These are phyloP conservation scores for Drosophila ohnishii DNA, from an alignment of 1,140 invertebrate genomes.

Conservation along the genomic window DNA sequence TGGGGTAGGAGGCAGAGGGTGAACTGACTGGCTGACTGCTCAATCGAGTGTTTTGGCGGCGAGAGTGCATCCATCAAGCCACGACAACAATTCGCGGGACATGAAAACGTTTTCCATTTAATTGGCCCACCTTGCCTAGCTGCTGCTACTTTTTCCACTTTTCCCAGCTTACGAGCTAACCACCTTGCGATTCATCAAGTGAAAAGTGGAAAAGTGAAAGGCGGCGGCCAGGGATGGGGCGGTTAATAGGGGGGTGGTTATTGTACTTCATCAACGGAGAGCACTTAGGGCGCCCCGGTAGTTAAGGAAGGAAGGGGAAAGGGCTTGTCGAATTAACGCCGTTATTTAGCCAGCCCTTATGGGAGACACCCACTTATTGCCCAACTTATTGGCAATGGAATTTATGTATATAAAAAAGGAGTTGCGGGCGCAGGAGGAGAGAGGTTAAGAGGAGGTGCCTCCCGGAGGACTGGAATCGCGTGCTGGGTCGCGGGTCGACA, in stretches of 20 bases:
- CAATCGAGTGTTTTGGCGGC: slow-evolving; percentile 50
- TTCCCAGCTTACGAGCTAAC: slow-evolving; percentile 5
- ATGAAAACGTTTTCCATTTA: slow-evolving; percentile 74
- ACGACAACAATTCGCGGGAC: slow-evolving; percentile 58
- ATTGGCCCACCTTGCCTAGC: slow-evolving; percentile 38
- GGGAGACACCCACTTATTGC: slow-evolving; percentile 53
- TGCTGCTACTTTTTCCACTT: slow-evolving; percentile 1
- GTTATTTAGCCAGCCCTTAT: slow-evolving; percentile 54
- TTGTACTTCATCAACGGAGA: slow-evolving; percentile 51
- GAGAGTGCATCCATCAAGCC: slow-evolving; percentile 67
- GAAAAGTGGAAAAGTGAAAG: slow-evolving; percentile 43
- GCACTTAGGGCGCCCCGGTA: slow-evolving; percentile 40
- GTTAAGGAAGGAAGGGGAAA: slow-evolving; percentile 4
- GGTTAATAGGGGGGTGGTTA: slow-evolving; percentile 10
- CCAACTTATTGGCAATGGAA: slow-evolving; percentile 58
- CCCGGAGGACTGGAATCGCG: slow-evolving; percentile 57
- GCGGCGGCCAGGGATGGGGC: slow-evolving; percentile 4
- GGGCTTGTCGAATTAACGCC: slow-evolving; percentile 69
- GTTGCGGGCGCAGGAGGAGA: too few relatives aligned
- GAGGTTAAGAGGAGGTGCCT: too few relatives aligned
- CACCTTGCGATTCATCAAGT: slow-evolving; percentile 57
- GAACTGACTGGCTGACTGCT: slow-evolving; percentile 28
- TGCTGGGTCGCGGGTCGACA: slow-evolving; percentile 49
- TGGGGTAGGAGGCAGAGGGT: too few relatives aligned
- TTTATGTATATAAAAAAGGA: slow-evolving; percentile 41